Evolutionary conservation across 37 sponge, comb jelly and placozoan genomes (phyloP).

Genomic region (Haliclona indistincta): DNA sequence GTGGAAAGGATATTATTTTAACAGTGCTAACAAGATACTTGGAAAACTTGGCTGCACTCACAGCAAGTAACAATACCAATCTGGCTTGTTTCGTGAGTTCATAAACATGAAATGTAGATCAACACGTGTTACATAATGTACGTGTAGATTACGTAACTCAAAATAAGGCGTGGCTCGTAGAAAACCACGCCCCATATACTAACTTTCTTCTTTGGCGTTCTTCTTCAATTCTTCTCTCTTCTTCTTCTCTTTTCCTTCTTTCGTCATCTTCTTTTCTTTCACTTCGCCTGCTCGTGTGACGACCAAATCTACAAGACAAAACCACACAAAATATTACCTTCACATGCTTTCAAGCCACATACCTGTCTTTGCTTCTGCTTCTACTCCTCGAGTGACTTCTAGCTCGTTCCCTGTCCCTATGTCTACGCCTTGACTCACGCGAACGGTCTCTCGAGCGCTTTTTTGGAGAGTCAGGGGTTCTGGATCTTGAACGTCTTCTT

Average conservation of each 20-base stretch:
- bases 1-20: no score
- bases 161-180: no score
- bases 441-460: conserved; percentile 11
- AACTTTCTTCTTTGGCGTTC: conserved; percentile 64
- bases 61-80: no score
- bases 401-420: conserved; percentile 15
- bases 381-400: conserved; percentile 25
- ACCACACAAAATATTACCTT: background rate
- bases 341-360: no score
- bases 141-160: no score
- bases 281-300: conserved; percentile 28
- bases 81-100: no score
- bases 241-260: conserved; percentile 46
- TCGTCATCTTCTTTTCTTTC: conserved; percentile 58
- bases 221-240: conserved; percentile 48
- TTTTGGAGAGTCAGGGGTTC: background rate
- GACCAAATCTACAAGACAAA: conserved; percentile 39
- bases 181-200: no score
- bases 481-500: conserved; percentile 1
- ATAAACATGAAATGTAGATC: no score
- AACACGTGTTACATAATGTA: no score
- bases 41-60: no score
- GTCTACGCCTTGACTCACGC: background rate
- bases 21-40: no score
- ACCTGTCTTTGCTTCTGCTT: conserved; percentile 46